phyloP scores from a whole-genome alignment of 2,797 vertebrate genomes.

The Gallirallus australis region DNA sequence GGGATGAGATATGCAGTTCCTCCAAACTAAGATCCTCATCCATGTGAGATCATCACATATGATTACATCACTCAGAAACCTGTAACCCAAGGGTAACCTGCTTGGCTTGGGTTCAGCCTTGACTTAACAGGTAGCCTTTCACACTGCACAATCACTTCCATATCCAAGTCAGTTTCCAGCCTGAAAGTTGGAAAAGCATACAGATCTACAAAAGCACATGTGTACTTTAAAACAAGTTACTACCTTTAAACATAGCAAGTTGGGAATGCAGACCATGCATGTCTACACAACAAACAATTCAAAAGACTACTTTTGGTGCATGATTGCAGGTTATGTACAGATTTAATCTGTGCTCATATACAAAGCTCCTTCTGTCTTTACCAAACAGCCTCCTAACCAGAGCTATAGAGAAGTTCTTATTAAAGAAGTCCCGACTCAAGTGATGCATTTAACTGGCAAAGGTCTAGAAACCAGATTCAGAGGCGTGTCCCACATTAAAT shows the following conservation, averaged over 20 bases:
- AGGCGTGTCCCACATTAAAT: rapidly evolving
- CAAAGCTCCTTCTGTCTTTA: not conserved
- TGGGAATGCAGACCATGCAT: rapidly evolving
- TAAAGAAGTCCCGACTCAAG: not conserved
- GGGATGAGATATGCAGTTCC: rapidly evolving
- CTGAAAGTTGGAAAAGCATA: not conserved
- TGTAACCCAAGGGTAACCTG: not conserved
- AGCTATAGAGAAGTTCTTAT: not conserved
- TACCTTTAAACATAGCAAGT: not conserved
- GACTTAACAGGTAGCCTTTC: not conserved
- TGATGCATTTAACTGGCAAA: not conserved
- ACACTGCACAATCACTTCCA: not conserved
- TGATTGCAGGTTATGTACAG: rapidly evolving
- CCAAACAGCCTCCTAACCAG: not conserved
- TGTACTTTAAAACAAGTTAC: not conserved
- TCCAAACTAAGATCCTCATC: not conserved
- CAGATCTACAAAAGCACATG: rapidly evolving
- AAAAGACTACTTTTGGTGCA: not conserved
- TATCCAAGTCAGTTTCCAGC: not conserved
- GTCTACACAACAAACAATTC: not conserved
- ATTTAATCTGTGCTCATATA: not conserved
- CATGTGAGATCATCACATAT: rapidly evolving
- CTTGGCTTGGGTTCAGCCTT: not conserved
- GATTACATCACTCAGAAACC: not conserved
- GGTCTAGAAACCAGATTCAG: not conserved